Evolutionary conservation across 2,888 invertebrate genomes (phyloP), one percentile per base, ranked within the genome.

Genomic region (Drosophila hamatofila): DNA sequence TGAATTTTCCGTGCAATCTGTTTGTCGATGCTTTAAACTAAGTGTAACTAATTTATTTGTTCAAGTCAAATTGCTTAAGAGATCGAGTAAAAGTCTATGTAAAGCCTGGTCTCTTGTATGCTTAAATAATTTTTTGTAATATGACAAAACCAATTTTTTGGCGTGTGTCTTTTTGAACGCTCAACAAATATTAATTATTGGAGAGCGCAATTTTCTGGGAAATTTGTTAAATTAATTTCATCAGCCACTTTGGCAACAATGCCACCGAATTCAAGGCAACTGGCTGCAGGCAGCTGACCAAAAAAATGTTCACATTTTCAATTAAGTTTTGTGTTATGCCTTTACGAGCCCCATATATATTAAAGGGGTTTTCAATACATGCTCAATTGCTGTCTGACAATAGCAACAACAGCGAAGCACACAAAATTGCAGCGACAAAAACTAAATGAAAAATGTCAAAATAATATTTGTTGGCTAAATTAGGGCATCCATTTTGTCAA

Each of bases 21-120:
- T 51, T 49, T 68, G 25, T 27, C 41, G 12, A 25, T 52, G n/a
- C 8, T 46, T 59, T 46, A 58, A 68, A 65, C 52, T 39, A 72
- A 72, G 37, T 70, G 72, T 56, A 62, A 16, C 64, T 62, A 69
- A 72, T 80, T 78, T 74, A 65, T 73, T 72, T 75, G 58, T 65
- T 73, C 55, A 73, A 60, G 58, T 64, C 57, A 72, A 72, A 72
- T 78, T 55, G 60, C 41, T 59, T 65, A 51, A 54, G 51, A 71
- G 80, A 75, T 72, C 68, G 48, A 44, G 57, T 64, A 60, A 52
- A 23, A 11, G 3, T 5, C 35, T n/a, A 0, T 6, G 6, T 25
- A n/a, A 27, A 25, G n/a, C 14, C n/a, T n/a, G 18, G 0, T n/a
- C 2, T 11, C 16, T 33, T 16, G 3, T 16, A 3, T 23, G 8